phyloP scores from a whole-genome alignment of 2,888 invertebrate genomes.

The Hylaea fasciaria region DNA sequence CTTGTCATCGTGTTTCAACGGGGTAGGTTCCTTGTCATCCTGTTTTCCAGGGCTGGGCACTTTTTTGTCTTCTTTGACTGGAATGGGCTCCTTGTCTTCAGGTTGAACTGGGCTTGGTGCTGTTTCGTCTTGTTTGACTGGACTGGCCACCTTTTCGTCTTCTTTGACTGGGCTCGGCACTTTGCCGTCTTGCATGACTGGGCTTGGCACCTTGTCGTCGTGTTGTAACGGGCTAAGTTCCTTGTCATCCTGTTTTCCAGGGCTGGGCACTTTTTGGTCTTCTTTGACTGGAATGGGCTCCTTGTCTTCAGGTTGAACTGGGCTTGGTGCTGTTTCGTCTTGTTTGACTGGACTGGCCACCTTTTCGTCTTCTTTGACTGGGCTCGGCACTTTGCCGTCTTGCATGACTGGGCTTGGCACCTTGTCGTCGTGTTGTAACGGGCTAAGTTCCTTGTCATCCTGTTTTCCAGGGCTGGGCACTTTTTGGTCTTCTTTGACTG shows the following conservation, averaged over 20 bases:
- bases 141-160: slow-evolving; percentile 5
- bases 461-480: no score
- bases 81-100: no score
- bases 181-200: not conserved
- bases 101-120: not conserved
- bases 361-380: slow-evolving; percentile 13
- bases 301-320: no score
- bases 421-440: not conserved
- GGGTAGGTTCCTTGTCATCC: not conserved
- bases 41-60: not conserved
- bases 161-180: slow-evolving; percentile 12
- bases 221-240: no score
- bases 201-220: no score
- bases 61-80: slow-evolving; percentile 9
- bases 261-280: no score
- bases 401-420: slow-evolving; percentile 5
- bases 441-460: no score
- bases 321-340: no score
- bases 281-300: no score
- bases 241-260: no score
- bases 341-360: not conserved
- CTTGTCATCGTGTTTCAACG: no score
- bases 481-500: no score
- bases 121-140: slow-evolving; percentile 4
- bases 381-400: slow-evolving; percentile 15